Percentiles rank a stretch among this genome's conserved stretches.
Conservation (phyloP, 1,140 invertebrate species). For the Octopus sinensis region DNA sequence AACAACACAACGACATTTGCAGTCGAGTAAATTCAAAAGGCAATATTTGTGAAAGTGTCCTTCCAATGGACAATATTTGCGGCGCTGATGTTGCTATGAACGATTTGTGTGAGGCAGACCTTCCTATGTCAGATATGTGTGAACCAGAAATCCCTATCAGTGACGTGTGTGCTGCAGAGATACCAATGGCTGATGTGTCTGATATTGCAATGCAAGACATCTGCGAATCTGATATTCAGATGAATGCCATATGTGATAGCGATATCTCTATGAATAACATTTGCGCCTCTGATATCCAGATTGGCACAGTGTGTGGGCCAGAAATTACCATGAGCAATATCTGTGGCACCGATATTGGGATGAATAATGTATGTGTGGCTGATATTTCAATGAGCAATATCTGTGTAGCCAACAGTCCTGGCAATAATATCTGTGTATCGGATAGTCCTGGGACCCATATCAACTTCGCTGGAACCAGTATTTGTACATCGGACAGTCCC, state of each 20-base stretch:
- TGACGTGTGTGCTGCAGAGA: background rate
- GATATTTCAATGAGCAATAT: slow-evolving; percentile 6
- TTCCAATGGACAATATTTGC: slow-evolving; percentile 6
- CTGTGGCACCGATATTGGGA: background rate
- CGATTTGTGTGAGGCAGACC: background rate
- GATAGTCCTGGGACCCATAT: slow-evolving; percentile 3
- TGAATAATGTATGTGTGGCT: slow-evolving; percentile 7
- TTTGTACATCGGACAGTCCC: background rate
- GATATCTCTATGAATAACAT: slow-evolving; percentile 8
- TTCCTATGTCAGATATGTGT: background rate
- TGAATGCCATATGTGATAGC: slow-evolving; percentile 8
- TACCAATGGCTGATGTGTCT: background rate
- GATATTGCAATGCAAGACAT: slow-evolving; percentile 10
- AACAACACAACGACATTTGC: background rate
- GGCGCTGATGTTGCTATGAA: background rate
- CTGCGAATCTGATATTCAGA: slow-evolving; percentile 6
- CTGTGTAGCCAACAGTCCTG: background rate
- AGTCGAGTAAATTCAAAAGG: background rate
- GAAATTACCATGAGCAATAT: slow-evolving; percentile 8
- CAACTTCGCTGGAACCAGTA: background rate
- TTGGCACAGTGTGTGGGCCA: background rate
- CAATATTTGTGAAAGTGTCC: background rate
- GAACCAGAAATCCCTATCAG: background rate
- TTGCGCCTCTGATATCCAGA: slow-evolving; percentile 3
- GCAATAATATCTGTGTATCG: background rate